A percentile compares a stretch with the other conserved stretches of the same genome.
Evolutionary conservation across 2,888 invertebrate genomes (phyloP).

Genomic region (Drosophila mimica): DNA sequence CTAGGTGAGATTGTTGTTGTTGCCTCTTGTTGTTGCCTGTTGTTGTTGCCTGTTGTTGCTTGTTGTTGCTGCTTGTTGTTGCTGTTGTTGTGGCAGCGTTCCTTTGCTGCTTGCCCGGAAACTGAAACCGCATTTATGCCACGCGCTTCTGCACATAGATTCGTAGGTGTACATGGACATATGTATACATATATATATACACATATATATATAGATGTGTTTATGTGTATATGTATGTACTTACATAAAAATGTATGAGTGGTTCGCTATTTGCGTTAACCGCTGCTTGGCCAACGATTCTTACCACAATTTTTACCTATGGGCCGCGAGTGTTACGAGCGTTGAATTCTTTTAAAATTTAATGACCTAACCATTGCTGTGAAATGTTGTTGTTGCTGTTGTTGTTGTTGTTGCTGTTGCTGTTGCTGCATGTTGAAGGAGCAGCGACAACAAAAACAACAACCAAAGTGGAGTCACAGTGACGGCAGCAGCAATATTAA

Average conservation of each 20-base stretch:
- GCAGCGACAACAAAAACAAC: slow-evolving; percentile 20
- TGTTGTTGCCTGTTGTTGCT: neutral
- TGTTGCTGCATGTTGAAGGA: slow-evolving; percentile 36
- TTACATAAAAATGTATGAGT: slow-evolving; percentile 1
- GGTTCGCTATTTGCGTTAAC: slow-evolving; percentile 46
- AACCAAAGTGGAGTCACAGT: slow-evolving; percentile 30
- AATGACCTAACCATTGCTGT: slow-evolving; percentile 75
- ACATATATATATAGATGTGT: slow-evolving; percentile 15
- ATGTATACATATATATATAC: slow-evolving; percentile 10
- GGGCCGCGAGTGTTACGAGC: slow-evolving; percentile 34
- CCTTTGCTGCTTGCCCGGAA: slow-evolving; percentile 56
- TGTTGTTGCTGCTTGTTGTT: slow-evolving; percentile 3
- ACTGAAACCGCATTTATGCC: slow-evolving; percentile 71
- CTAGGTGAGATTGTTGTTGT: slow-evolving; percentile 43
- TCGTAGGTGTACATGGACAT: slow-evolving; percentile 4
- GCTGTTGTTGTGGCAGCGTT: slow-evolving; percentile 46
- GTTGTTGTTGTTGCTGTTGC: slow-evolving; percentile 24
- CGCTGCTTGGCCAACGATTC: slow-evolving; percentile 52
- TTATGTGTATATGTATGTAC: slow-evolving; percentile 8
- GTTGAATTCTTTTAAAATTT: slow-evolving; percentile 79
- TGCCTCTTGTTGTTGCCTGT: slow-evolving; percentile 36
- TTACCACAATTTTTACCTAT: slow-evolving; percentile 51
- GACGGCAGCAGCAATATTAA: slow-evolving; percentile 65
- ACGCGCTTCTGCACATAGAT: slow-evolving; percentile 9
- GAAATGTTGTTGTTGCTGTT: slow-evolving; percentile 38